These are phyloP conservation scores for Sesamia nonagrioides DNA, from an alignment of 1,140 invertebrate species.

Conservation along the genomic window DNA sequence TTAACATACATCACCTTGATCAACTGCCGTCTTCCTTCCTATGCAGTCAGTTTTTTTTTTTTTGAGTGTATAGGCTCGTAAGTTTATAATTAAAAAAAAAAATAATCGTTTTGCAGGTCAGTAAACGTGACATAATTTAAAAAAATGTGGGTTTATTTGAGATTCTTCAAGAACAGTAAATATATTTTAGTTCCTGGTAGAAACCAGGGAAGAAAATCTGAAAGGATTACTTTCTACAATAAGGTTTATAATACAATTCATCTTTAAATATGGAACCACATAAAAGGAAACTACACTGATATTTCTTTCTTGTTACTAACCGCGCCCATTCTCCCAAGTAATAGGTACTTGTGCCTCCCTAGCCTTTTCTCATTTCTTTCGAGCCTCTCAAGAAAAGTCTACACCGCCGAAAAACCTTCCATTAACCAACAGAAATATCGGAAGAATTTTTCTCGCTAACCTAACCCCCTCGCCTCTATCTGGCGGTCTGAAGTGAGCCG, in stretches of 20 bases:
- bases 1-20: too few relatives aligned
- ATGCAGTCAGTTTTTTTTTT: too few relatives aligned
- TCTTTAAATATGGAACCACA: background rate
- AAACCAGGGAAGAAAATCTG: too few relatives aligned
- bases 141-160: too few relatives aligned
- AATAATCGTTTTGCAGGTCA: too few relatives aligned
- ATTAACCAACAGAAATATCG: slow-evolving; percentile 47
- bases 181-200: too few relatives aligned
- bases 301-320: slow-evolving; percentile 17
- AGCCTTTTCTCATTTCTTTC: slow-evolving; percentile 34
- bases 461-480: slow-evolving; percentile 38
- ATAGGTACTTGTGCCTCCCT: slow-evolving; percentile 6
- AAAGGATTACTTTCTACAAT: background rate
- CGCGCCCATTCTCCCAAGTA: slow-evolving; percentile 23
- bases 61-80: too few relatives aligned
- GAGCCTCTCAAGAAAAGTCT: slow-evolving; percentile 28
- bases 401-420: slow-evolving; percentile 31
- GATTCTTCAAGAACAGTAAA: too few relatives aligned
- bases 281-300: slow-evolving; percentile 9
- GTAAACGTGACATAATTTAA: too few relatives aligned
- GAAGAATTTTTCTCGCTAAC: slow-evolving; percentile 44
- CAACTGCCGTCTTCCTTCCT: too few relatives aligned
- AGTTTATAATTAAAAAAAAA: too few relatives aligned
- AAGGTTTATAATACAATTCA: background rate
- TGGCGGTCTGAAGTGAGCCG: slow-evolving; percentile 33